phyloP scores from a whole-genome alignment of 2,113 vertebrate species.

The Scopus umbretta region DNA sequence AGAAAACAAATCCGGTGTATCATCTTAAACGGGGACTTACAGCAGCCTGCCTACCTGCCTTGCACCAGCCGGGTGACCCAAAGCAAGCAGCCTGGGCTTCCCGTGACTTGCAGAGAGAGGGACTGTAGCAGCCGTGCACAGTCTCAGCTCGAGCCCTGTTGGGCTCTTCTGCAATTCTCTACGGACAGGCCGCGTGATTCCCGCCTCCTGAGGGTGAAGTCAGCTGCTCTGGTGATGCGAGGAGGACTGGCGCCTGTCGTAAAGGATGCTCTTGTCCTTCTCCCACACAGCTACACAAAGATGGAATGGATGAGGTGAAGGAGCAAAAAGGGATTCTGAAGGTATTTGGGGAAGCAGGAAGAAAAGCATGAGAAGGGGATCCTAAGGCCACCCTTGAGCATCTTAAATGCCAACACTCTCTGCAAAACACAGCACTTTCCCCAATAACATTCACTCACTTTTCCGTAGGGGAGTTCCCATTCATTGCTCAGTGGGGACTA shows the following conservation, averaged over 20 bases:
- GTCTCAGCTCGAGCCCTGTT: accelerated
- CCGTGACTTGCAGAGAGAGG: background rate
- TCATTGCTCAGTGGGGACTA: background rate
- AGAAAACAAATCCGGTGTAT: background rate
- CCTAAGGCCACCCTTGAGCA: background rate
- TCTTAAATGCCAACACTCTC: background rate
- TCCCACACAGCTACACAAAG: background rate
- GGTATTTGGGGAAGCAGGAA: background rate
- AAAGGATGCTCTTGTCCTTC: background rate
- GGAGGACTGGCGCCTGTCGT: background rate
- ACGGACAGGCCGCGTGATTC: accelerated
- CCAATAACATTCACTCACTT: background rate
- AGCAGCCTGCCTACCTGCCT: background rate
- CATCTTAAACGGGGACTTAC: background rate
- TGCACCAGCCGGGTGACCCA: background rate
- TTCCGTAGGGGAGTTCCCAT: background rate
- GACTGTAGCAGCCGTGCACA: accelerated
- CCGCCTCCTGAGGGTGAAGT: background rate
- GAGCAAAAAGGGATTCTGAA: background rate
- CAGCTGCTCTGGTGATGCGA: background rate
- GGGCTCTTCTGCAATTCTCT: background rate
- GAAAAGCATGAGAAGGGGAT: background rate
- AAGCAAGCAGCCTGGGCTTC: background rate
- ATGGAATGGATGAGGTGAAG: background rate
- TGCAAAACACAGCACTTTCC: background rate